Evolutionary conservation across 2,113 vertebrate species (phyloP), one percentile per base, ranked within the genome.

Genomic region (Rutilus rutilus): DNA sequence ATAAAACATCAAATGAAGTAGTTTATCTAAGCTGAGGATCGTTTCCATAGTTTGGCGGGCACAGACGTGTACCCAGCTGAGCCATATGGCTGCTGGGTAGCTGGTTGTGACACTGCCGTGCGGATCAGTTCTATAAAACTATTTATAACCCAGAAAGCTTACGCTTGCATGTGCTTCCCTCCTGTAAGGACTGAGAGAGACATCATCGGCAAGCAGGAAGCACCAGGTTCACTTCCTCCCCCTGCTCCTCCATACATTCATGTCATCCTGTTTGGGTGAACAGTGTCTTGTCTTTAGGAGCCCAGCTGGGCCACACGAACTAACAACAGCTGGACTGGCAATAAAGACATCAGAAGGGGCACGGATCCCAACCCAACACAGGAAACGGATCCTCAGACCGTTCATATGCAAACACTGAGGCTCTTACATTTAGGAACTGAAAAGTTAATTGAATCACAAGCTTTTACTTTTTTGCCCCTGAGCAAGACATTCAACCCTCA

Each of bases 291-390:
- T 88, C 59, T 82, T 75, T 14, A 86, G 85, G 57, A 80, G 83
- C 80, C 82, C 87, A 90, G 89, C 87, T 87, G 89, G 78, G 62
- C n/a, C 42, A 60, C 42, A 80, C 83, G 52, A 83, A 81, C 85
- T 87, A 83, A 90, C 85, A 90, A 86, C 89, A 90, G 87, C 83
- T 88, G 89, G 83, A 85, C 33, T 69, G 84, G 52, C 50, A 79
- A 39, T 25, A 85, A 47, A 81, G 79, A 79, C 50, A 79, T 78
- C 57, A 62, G 78, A 74, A 27, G 57, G 62, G 77, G 54, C 21
- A 60, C 54, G 12, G 75, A 76, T 83, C 85, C 60, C 47, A 42
- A 36, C 81, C 14, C 59, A 69, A 82, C 77, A 80, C 19, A 84
- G 67, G 84, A 86, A 87, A 86, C 42, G 50, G 75, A 52, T 77